Percentiles rank a stretch among this genome's conserved stretches.
Evolutionary conservation across 2,113 vertebrate species (phyloP).

Genomic region (Aptenodytes forsteri): DNA sequence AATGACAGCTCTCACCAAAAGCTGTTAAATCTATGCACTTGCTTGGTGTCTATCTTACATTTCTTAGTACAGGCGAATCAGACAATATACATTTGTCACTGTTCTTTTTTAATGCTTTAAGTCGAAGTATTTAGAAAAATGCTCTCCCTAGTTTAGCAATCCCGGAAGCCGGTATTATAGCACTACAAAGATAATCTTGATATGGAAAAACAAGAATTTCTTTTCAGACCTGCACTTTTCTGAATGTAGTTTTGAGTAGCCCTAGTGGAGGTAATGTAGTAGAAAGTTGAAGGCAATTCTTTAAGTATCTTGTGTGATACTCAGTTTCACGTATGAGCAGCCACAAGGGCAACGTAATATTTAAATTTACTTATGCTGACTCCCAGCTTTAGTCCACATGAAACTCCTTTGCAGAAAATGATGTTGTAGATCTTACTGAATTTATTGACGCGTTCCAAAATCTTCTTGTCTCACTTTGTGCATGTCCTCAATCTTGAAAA

Average conservation of each 20-base stretch:
- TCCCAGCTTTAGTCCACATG: neutral
- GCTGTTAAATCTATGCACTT: neutral
- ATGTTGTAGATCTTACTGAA: neutral
- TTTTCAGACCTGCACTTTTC: neutral
- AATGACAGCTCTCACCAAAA: neutral
- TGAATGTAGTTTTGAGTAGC: neutral
- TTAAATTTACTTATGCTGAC: neutral
- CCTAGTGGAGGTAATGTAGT: neutral
- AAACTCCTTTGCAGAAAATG: neutral
- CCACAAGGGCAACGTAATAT: neutral
- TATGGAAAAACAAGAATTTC: neutral
- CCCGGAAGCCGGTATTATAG: neutral
- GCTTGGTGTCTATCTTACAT: neutral
- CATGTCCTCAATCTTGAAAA: neutral
- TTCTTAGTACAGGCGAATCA: neutral
- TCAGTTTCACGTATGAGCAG: neutral
- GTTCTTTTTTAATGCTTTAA: neutral
- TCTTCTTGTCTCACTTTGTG: neutral
- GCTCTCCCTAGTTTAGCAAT: neutral
- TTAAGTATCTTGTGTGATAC: neutral
- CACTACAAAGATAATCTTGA: neutral
- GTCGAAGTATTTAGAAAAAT: neutral
- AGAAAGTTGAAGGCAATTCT: neutral
- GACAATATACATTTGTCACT: neutral
- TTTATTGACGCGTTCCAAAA: neutral